Evolutionary conservation across 2,113 vertebrate genomes (phyloP).

Genomic region (Diadophis punctatus): DNA sequence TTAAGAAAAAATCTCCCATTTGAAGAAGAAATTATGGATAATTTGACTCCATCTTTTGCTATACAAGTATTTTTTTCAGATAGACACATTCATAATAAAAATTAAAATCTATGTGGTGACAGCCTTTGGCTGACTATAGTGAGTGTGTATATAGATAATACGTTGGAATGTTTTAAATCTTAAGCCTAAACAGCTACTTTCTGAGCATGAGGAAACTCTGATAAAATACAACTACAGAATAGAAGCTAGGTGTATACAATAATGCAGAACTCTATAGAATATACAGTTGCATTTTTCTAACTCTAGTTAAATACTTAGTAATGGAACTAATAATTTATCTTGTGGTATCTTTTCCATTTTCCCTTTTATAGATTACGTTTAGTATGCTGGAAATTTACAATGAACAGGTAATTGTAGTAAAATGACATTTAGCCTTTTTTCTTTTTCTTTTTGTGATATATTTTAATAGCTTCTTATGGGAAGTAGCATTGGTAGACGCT

Average conservation of each 20-base stretch:
- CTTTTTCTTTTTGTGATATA: not conserved
- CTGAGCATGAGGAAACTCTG: not conserved
- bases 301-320: not conserved
- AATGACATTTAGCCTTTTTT: not conserved
- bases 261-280: not conserved
- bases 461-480: not conserved
- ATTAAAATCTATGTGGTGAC: not conserved
- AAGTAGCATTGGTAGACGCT: not conserved
- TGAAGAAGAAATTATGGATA: not conserved
- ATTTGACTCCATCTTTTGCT: not conserved
- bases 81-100: not conserved
- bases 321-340: not conserved
- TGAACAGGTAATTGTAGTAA: constrained; percentile 73
- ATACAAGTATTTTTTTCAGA: not conserved
- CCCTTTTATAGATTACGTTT: constrained; percentile 75
- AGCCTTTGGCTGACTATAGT: not conserved
- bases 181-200: not conserved
- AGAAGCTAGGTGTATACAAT: not conserved
- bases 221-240: not conserved
- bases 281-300: not conserved
- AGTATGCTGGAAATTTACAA: constrained; percentile 91
- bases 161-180: not conserved
- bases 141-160: not conserved
- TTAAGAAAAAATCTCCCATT: not conserved
- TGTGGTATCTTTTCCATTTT: constrained; percentile 5